Evolutionary conservation across 2,888 invertebrate genomes (phyloP).

Genomic region (Lasioglossum lativentre): DNA sequence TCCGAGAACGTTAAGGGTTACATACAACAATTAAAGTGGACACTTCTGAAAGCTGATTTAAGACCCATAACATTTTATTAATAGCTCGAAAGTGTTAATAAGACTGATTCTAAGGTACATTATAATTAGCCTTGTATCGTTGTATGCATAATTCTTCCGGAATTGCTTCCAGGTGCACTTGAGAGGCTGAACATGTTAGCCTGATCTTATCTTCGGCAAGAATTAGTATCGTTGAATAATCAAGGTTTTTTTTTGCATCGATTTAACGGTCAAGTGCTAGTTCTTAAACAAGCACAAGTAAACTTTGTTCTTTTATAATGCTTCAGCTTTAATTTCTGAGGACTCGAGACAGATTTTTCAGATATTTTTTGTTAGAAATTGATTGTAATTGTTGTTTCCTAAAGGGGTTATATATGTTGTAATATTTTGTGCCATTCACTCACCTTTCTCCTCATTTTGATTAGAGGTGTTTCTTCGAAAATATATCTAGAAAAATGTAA

Average conservation of each 20-base stretch:
- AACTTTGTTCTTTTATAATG: too few relatives aligned
- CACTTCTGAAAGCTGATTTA: not conserved
- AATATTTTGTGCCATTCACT: not conserved
- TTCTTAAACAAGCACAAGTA: too few relatives aligned
- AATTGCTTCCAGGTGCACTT: not conserved
- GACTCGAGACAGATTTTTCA: not conserved
- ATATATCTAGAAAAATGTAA: not conserved
- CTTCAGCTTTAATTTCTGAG: not conserved
- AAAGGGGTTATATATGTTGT: not conserved
- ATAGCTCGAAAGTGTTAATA: not conserved
- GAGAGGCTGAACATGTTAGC: not conserved
- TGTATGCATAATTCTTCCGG: not conserved
- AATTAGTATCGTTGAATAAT: too few relatives aligned
- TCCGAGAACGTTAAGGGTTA: not conserved
- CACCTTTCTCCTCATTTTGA: conserved; percentile 8
- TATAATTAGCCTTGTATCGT: not conserved
- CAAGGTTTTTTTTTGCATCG: too few relatives aligned
- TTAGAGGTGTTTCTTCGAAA: not conserved
- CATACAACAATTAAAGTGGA: not conserved
- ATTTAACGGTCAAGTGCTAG: too few relatives aligned
- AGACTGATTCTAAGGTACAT: not conserved
- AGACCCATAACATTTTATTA: not conserved
- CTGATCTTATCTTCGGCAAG: not conserved
- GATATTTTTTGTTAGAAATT: not conserved
- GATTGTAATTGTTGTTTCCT: not conserved